Base-by-base conservation (phyloP, 1,140 invertebrate genomes). In the Drosophila ohnishii region DNA sequence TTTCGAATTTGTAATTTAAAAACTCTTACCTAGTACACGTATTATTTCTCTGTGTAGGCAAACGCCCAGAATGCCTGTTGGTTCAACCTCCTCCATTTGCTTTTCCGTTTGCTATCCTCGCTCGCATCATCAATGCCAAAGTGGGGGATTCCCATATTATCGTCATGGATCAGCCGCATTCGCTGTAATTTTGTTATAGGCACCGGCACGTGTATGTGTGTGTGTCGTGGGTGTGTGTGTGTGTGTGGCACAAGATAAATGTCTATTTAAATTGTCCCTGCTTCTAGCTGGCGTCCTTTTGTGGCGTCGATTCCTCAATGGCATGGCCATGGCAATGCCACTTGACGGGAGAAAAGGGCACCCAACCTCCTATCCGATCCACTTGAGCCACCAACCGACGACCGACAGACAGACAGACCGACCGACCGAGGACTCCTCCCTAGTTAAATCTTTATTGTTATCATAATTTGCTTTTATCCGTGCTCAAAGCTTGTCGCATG, bases 391-490 rank as follows among this genome's bases (percentile, higher is more conserved):
- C 39, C 40, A 25, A 51, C 50, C 50, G 28, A 51, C 48, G 19
- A 30, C 45, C 45, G 25, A 30, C 45, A n/a, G 48, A 28, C 45
- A n/a, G 48, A 28, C 47, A 13, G 56, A 42, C 19, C 9, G 34
- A 34, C 40, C 28, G 30, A 14, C 42, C 16, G 9, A 22, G 25
- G 58, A 35, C 48, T 61, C 34, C 45, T 47, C 79, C 75, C 84
- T 87, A 87, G 84, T 87, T 87, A 87, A 87, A 87, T 87, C 84
- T 87, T 88, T 87, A 87, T 87, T 87, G 84, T 87, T 87, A 87
- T 87, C 84, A 87, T 87, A 87, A 87, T 87, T 87, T 87, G 84
- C 84, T 87, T 87, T 87, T 87, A 87, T 87, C 84, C 84, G 75
- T 79, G 79, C 83, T 88, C 84, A 77, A 66, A 75, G 79, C 83